Conservation (phyloP, 2,797 vertebrate species). For the Neosilurus mollespiculum region DNA sequence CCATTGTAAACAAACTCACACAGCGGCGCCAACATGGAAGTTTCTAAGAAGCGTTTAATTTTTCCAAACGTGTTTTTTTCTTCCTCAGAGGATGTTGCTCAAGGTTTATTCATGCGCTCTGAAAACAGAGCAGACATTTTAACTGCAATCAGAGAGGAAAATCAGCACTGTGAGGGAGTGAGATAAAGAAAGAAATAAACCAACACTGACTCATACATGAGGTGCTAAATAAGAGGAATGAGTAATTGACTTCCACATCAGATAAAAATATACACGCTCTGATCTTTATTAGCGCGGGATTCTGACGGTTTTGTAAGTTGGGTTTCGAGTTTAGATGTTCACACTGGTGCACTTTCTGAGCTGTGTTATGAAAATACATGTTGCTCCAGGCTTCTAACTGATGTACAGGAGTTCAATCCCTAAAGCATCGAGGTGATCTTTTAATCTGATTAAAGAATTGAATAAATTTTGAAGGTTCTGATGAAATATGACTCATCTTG, state of each 20-base stretch:
- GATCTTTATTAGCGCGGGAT: not conserved
- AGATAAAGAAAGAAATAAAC: not conserved
- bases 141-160: not conserved
- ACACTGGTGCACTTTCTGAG: not conserved
- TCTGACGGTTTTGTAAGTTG: no score
- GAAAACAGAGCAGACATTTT: not conserved
- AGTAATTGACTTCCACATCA: slow-evolving; percentile 6
- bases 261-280: slow-evolving; percentile 3
- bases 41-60: not conserved
- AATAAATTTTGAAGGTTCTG: no score
- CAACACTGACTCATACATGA: not conserved
- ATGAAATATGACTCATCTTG: no score
- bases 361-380: not conserved
- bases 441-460: no score
- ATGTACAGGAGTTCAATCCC: no score
- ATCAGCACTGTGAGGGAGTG: slow-evolving; percentile 4
- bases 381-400: no score
- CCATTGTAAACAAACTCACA: not conserved
- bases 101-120: not conserved
- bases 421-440: no score
- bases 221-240: not conserved
- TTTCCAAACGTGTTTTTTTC: not conserved
- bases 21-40: no score
- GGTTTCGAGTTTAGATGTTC: not conserved
- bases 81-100: no score